phyloP scores from a whole-genome alignment of 2,113 vertebrate genomes.

The Alouatta palliata region DNA sequence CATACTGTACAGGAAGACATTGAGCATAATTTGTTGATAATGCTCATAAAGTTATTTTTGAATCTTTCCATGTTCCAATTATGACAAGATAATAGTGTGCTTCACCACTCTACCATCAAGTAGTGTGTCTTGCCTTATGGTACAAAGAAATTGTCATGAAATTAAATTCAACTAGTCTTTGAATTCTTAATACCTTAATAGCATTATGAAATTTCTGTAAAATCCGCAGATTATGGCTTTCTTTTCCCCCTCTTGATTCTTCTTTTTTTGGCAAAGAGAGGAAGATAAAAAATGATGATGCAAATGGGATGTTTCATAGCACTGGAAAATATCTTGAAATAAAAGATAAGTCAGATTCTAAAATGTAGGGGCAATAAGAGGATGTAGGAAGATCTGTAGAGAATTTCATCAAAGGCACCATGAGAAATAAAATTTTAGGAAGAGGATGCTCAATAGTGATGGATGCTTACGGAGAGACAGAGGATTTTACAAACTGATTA shows the following conservation, averaged over 20 bases:
- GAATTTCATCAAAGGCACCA: neutral
- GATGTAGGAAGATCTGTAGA: neutral
- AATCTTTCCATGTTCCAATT: neutral
- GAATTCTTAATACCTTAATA: neutral
- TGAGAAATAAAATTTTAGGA: neutral
- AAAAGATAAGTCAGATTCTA: neutral
- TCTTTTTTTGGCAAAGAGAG: constrained; percentile 29
- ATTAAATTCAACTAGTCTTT: constrained; percentile 45
- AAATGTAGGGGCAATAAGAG: neutral
- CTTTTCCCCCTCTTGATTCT: neutral
- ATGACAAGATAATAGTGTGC: neutral
- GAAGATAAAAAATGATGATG: constrained; percentile 29
- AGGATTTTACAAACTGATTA: neutral
- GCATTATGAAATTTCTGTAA: constrained; percentile 12
- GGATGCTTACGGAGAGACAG: neutral
- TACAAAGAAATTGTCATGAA: neutral
- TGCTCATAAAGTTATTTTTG: neutral
- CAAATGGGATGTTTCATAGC: neutral
- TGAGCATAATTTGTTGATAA: neutral
- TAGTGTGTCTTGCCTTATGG: neutral
- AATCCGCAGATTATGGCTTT: neutral
- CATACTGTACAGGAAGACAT: neutral
- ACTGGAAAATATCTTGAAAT: constrained; percentile 5
- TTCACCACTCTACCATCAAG: neutral
- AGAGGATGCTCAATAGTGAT: neutral